Evolutionary conservation across 1,140 invertebrate genomes (phyloP).

Genomic region (Asobara japonica): DNA sequence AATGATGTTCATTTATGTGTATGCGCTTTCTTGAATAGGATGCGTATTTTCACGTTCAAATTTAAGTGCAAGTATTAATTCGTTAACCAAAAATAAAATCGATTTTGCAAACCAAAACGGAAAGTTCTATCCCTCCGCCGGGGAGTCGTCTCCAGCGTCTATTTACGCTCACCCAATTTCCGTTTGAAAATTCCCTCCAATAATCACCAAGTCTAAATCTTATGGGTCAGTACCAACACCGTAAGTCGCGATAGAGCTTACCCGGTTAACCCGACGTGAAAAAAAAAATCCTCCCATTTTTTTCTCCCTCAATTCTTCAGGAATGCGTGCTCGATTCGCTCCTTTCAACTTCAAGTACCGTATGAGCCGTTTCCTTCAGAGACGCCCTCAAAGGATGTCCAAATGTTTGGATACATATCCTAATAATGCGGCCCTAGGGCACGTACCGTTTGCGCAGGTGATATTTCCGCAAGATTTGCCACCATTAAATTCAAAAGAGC

Average conservation of each 20-base stretch:
- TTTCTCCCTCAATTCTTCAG: not conserved
- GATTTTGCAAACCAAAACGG: too few species aligned
- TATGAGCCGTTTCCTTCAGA: not conserved
- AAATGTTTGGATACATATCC: constrained; percentile 15
- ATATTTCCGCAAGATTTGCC: constrained; percentile 9
- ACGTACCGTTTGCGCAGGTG: constrained; percentile 12
- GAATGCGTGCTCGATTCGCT: not conserved
- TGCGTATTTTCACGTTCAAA: too few species aligned
- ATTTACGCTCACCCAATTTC: too few species aligned
- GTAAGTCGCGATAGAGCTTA: not conserved
- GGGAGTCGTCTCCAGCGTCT: too few species aligned
- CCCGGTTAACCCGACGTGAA: not conserved
- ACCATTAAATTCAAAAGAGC: not conserved
- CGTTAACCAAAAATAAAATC: not conserved
- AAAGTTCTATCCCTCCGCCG: too few species aligned
- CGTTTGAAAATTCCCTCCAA: too few species aligned
- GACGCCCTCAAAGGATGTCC: constrained; percentile 2
- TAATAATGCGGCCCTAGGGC: not conserved
- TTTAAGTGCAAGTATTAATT: too few species aligned
- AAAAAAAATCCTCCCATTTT: not conserved
- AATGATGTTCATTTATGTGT: too few species aligned
- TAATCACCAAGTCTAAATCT: too few species aligned
- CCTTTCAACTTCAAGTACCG: constrained; percentile 1
- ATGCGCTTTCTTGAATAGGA: too few species aligned
- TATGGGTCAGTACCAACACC: not conserved